phyloP scores from a whole-genome alignment of 2,113 vertebrate species.

The Myrmecophaga tridactyla region DNA sequence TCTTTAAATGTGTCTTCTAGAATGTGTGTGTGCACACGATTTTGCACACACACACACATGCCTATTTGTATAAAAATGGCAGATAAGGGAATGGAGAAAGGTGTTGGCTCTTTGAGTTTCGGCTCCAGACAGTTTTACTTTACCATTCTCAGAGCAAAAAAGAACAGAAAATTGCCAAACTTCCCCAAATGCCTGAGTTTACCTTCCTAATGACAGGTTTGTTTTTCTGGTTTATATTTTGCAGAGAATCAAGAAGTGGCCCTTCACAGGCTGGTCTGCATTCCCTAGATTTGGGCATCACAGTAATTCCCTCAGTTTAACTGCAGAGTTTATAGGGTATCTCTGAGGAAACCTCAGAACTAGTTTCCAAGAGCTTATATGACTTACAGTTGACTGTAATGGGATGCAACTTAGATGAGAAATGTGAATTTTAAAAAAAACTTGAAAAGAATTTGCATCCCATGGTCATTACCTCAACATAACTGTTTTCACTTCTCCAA shows the following conservation, averaged over 20 bases:
- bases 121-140: not conserved
- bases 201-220: constrained; percentile 50
- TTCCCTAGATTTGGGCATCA: not conserved
- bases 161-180: constrained; percentile 46
- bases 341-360: not conserved
- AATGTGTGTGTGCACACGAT: not conserved
- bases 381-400: not conserved
- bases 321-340: not conserved
- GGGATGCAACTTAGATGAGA: not conserved
- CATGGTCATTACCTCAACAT: not conserved
- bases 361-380: not conserved
- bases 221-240: constrained; percentile 44
- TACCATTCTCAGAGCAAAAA: not conserved
- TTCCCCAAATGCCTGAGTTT: constrained; percentile 35
- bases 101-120: not conserved
- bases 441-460: not conserved
- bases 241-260: constrained; percentile 4
- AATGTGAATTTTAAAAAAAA: not conserved
- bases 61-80: not conserved
- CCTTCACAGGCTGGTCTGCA: not conserved
- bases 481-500: constrained; percentile 43
- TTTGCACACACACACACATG: not conserved
- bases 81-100: not conserved
- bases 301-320: not conserved
- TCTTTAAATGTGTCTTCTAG: not conserved